phyloP scores from a whole-genome alignment of 2,888 invertebrate genomes.

The Catotricha subobsoleta region DNA sequence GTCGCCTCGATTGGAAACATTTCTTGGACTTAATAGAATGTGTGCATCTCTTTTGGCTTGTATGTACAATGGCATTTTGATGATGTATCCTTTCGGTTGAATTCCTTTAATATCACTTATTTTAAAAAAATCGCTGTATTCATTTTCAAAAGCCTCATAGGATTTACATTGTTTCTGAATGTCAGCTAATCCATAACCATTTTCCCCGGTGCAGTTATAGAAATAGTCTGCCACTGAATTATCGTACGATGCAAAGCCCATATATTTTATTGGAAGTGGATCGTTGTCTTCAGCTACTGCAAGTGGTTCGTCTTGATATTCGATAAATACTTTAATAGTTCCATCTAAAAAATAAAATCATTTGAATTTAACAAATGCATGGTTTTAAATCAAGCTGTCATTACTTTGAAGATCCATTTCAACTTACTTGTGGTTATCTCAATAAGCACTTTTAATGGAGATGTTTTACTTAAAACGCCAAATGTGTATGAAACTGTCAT shows the following conservation, averaged over 20 bases:
- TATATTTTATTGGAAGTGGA: neutral
- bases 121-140: conserved; percentile 1
- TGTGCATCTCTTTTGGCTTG: conserved; percentile 1
- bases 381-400: too few species aligned
- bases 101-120: conserved; percentile 1
- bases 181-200: neutral
- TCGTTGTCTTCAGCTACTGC: neutral
- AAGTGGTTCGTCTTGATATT: conserved; percentile 1
- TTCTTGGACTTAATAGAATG: neutral
- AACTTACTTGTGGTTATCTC: conserved; percentile 1
- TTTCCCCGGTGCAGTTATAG: conserved; percentile 1
- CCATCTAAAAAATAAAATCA: neutral
- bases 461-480: neutral
- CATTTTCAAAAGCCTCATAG: conserved; percentile 1
- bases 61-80: conserved; percentile 3
- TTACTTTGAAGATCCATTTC: neutral
- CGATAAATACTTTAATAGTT: neutral
- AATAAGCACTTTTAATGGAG: conserved; percentile 1
- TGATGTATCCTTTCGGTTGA: neutral
- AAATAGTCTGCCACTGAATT: conserved; percentile 1
- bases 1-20: conserved; percentile 2
- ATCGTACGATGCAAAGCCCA: conserved; percentile 2
- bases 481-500: neutral
- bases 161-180: neutral
- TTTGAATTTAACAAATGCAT: too few species aligned